Evolutionary conservation across 2,797 vertebrate species (phyloP).

Genomic region (Enteromius fasciolatus): DNA sequence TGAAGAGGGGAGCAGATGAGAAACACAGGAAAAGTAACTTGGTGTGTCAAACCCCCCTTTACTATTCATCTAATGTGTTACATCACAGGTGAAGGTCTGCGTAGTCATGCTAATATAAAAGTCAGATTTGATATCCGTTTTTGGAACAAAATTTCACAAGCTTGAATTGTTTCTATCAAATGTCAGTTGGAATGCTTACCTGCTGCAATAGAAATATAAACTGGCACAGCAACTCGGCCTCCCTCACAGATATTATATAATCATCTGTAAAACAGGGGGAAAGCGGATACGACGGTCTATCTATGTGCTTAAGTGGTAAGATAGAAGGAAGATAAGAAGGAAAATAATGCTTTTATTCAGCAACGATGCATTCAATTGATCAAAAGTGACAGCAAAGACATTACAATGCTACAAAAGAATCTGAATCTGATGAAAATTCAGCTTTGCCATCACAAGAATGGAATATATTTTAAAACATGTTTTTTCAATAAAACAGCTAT

Average conservation of each 20-base stretch:
- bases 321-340: not conserved
- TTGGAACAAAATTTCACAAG: constrained; percentile 4
- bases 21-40: constrained; percentile 62
- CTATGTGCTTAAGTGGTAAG: not conserved
- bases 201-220: not conserved
- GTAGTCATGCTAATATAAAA: not conserved
- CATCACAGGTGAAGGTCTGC: constrained; percentile 10
- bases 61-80: constrained; percentile 58
- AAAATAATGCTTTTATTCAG: not conserved
- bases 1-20: constrained; percentile 63
- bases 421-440: not conserved
- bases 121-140: constrained; percentile 17
- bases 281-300: not conserved
- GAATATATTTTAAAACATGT: not conserved
- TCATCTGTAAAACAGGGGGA: constrained; percentile 18
- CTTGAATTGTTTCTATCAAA: not conserved
- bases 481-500: not conserved
- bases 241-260: constrained; percentile 22
- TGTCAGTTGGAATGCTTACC: not conserved
- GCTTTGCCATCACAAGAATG: not conserved
- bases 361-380: not conserved
- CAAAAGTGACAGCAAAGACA: not conserved
- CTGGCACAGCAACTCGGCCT: not conserved
- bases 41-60: constrained; percentile 52
- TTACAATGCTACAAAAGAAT: not conserved